Evolutionary conservation across 1,140 invertebrate genomes (phyloP).

Genomic region (Ostrea denselamellosa): DNA sequence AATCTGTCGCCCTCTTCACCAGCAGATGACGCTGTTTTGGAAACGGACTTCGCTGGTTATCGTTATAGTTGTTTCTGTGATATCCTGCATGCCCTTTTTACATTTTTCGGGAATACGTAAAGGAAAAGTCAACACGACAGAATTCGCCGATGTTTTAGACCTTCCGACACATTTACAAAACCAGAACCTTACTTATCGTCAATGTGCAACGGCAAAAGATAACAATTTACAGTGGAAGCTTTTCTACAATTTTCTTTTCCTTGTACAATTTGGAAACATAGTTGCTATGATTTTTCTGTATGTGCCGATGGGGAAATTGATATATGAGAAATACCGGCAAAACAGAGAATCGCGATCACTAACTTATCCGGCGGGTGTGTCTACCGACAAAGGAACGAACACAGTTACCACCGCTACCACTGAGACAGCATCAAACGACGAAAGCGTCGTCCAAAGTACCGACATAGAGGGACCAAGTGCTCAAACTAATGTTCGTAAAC

Average conservation of each 20-base stretch:
- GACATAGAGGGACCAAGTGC: neutral
- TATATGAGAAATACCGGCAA: slow-evolving; percentile 12
- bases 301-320: slow-evolving; percentile 31
- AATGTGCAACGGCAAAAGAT: neutral
- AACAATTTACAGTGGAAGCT: neutral
- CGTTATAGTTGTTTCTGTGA: slow-evolving; percentile 20
- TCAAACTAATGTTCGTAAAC: neutral
- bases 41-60: slow-evolving; percentile 35
- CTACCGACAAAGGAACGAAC: neutral
- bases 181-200: neutral
- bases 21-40: slow-evolving; percentile 47
- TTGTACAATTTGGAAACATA: slow-evolving; percentile 38
- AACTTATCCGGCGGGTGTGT: neutral
- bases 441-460: neutral
- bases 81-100: slow-evolving; percentile 12
- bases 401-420: neutral
- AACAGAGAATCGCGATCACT: neutral
- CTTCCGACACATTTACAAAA: neutral
- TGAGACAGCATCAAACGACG: neutral
- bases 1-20: slow-evolving; percentile 48
- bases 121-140: neutral
- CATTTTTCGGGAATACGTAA: slow-evolving; percentile 21
- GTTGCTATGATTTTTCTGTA: slow-evolving; percentile 37
- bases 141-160: neutral
- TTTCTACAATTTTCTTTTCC: slow-evolving; percentile 34